phyloP scores from a whole-genome alignment of 2,797 vertebrate genomes.

The Anableps anableps region DNA sequence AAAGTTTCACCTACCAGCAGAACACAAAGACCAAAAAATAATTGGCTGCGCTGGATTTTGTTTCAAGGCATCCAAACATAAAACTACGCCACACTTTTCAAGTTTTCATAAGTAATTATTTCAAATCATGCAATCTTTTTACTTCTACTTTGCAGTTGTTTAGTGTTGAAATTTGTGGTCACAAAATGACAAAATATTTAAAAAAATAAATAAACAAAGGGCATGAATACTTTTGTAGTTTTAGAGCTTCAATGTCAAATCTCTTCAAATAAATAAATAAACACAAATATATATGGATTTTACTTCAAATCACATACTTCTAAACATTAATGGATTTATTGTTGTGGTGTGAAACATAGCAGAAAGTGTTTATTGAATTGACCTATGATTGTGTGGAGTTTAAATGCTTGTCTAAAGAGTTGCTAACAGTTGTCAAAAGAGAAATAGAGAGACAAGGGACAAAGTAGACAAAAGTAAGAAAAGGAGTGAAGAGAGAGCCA shows the following conservation, averaged over 20 bases:
- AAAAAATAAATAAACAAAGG: not conserved
- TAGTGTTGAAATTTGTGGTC: not conserved
- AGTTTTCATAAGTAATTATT: not conserved
- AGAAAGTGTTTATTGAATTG: slow-evolving; percentile 14
- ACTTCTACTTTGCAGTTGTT: not conserved
- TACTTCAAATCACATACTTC: not conserved
- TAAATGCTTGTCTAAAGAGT: slow-evolving; percentile 38
- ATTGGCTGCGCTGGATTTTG: not conserved
- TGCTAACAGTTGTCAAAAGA: slow-evolving; percentile 13
- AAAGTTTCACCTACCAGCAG: not conserved
- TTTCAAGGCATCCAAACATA: not conserved
- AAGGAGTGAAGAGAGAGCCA: slow-evolving; percentile 8
- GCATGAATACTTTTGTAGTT: not conserved
- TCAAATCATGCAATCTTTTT: not conserved
- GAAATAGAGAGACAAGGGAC: not conserved
- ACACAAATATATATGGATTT: not conserved
- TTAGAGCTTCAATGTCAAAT: not conserved
- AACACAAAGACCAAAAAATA: not conserved
- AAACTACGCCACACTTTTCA: not conserved
- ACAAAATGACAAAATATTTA: not conserved
- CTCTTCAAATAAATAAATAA: not conserved
- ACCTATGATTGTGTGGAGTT: slow-evolving; percentile 15
- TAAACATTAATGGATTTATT: no score
- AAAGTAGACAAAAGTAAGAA: slow-evolving; percentile 13
- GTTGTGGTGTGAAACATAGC: not conserved